phyloP scores from a whole-genome alignment of 2,888 invertebrate species.

The Amiota communis region DNA sequence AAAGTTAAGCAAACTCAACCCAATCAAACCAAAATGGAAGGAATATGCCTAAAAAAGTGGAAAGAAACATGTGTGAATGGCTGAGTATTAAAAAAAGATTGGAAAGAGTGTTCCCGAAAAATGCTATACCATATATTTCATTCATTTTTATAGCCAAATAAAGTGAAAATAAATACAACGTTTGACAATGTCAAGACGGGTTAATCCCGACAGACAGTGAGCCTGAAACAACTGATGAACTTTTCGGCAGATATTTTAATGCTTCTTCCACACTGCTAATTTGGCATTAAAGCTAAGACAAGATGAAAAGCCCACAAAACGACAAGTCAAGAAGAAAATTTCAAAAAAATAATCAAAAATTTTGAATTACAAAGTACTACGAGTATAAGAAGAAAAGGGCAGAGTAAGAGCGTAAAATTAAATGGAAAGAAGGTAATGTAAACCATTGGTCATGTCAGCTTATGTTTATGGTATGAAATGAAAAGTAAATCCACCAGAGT shows the following conservation, averaged over 20 bases:
- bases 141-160: neutral
- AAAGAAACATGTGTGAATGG: neutral
- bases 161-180: constrained; percentile 16
- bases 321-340: neutral
- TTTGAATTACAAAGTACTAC: neutral
- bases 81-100: neutral
- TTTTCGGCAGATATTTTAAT: neutral
- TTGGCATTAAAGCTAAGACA: constrained; percentile 29
- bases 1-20: neutral
- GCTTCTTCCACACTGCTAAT: constrained; percentile 20
- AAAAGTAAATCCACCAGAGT: constrained; percentile 17
- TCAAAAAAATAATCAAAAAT: neutral
- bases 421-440: constrained; percentile 42
- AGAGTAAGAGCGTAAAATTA: constrained; percentile 63
- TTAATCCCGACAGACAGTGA: constrained; percentile 14
- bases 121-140: too few relatives aligned
- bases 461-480: constrained; percentile 44
- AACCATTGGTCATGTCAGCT: constrained; percentile 64
- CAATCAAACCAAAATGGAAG: constrained; percentile 24
- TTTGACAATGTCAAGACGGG: constrained; percentile 17
- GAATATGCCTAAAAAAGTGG: constrained; percentile 15
- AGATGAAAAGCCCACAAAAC: neutral
- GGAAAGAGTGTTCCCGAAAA: constrained; percentile 20
- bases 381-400: neutral
- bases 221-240: constrained; percentile 1